Conservation (phyloP, 2,113 vertebrate genomes). For the Dipodomys stephensi region DNA sequence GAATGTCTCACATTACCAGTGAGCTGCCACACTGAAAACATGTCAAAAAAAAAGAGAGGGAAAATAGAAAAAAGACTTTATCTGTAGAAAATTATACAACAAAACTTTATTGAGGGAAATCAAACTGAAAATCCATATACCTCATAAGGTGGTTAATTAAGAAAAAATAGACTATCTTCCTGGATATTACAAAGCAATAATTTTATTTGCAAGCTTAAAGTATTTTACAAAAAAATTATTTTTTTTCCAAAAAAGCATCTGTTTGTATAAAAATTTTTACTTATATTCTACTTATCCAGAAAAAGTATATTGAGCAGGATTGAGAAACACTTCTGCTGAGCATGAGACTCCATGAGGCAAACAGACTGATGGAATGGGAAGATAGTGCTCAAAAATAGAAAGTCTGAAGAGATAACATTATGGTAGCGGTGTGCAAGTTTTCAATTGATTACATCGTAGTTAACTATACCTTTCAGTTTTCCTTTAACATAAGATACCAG, state of each 20-base stretch:
- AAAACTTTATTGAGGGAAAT: neutral
- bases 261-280: neutral
- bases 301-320: neutral
- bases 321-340: neutral
- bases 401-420: too few species aligned
- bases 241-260: neutral
- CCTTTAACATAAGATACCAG: neutral
- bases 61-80: neutral
- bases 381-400: neutral
- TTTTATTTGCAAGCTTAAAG: neutral
- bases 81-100: neutral
- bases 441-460: neutral
- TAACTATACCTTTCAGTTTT: neutral
- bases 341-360: neutral
- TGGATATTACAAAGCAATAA: neutral
- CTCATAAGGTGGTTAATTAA: neutral
- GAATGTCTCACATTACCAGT: neutral
- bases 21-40: neutral
- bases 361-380: rapidly evolving
- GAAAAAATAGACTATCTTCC: neutral
- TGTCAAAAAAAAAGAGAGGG: neutral
- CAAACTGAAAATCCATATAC: neutral
- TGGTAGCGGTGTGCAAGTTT: too few species aligned
- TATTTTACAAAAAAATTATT: neutral
- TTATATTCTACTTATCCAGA: neutral